Evolutionary conservation across 2,888 invertebrate genomes (phyloP).

Genomic region (Capitulum mitella): DNA sequence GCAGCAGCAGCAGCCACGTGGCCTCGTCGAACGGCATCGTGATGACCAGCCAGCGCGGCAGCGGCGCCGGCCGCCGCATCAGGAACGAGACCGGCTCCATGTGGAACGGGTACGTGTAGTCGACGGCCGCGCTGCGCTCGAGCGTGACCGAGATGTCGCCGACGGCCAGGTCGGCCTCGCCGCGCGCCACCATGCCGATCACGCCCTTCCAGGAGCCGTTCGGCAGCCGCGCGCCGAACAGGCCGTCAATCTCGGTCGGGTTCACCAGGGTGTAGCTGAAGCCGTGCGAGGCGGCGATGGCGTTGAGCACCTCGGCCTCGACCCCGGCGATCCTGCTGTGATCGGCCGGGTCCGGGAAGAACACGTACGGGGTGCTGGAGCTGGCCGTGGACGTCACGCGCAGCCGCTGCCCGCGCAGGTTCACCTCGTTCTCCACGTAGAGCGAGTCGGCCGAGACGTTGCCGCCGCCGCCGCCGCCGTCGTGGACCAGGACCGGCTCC

Average conservation of each 20-base stretch:
- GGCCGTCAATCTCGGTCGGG: not conserved
- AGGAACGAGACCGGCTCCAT: not conserved
- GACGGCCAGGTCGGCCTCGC: not conserved
- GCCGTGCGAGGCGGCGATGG: not conserved
- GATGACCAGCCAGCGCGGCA: constrained; percentile 13
- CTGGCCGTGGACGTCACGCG: not conserved
- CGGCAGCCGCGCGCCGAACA: not conserved
- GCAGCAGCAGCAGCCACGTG: not conserved
- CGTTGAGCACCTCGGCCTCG: not conserved
- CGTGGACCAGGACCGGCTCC: not conserved
- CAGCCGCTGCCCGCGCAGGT: not conserved
- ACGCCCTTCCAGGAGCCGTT: not conserved
- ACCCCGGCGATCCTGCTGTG: not conserved
- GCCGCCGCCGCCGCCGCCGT: not conserved
- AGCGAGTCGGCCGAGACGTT: not conserved
- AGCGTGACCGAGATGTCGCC: constrained; percentile 1
- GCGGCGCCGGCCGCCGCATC: not conserved
- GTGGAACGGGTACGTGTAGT: not conserved
- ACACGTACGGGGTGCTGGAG: not conserved
- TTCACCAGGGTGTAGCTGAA: not conserved
- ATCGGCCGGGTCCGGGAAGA: not conserved
- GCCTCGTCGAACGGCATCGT: not conserved
- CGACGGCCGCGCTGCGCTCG: not conserved
- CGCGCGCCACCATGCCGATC: not conserved
- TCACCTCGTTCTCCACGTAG: not conserved